A percentile compares a stretch with the other conserved stretches of the same genome.
Conservation (phyloP, 1,140 invertebrate species). For the Conus ventricosus region DNA sequence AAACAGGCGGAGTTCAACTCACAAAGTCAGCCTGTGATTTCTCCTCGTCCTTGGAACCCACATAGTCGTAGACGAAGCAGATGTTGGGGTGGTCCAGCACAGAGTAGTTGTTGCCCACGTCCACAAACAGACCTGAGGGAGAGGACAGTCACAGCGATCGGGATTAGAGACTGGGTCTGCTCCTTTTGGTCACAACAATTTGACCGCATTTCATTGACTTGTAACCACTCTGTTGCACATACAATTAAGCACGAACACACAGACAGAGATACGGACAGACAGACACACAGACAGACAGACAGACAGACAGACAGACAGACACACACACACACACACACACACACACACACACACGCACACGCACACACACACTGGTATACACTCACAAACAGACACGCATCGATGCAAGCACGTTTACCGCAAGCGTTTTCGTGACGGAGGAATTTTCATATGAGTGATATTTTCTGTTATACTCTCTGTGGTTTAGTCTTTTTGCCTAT, state of each 20-base stretch:
- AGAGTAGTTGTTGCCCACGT: slow-evolving; percentile 74
- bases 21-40: slow-evolving; percentile 71
- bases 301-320: background rate
- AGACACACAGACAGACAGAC: background rate
- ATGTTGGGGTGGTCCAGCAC: slow-evolving; percentile 74
- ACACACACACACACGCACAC: background rate
- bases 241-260: background rate
- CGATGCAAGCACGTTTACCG: background rate
- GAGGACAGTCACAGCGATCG: too few species aligned
- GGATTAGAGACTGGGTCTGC: too few species aligned
- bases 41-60: slow-evolving; percentile 70
- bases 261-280: background rate
- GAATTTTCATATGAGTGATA: too few species aligned
- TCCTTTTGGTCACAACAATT: too few species aligned
- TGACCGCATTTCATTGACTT: too few species aligned
- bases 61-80: slow-evolving; percentile 73
- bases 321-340: too few species aligned
- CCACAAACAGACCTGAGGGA: slow-evolving; percentile 71
- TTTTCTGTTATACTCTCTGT: too few species aligned
- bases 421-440: too few species aligned
- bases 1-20: slow-evolving; percentile 33
- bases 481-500: too few species aligned
- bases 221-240: background rate
- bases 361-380: background rate
- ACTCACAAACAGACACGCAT: background rate